phyloP scores from a whole-genome alignment of 1,140 invertebrate genomes.

The Oryzaephilus surinamensis region DNA sequence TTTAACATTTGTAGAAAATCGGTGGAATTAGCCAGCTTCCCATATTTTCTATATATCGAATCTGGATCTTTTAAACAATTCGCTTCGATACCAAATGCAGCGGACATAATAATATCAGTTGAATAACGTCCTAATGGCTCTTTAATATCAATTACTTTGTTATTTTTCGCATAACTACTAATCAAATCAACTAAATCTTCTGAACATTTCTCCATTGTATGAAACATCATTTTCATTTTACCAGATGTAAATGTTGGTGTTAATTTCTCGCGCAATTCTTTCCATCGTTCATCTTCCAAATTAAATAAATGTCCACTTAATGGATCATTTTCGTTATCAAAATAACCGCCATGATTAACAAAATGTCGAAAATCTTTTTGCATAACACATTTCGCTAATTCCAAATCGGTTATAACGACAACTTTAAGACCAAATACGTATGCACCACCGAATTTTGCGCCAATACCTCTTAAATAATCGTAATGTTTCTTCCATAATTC shows the following conservation, averaged over 20 bases:
- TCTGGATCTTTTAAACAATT: slow-evolving; percentile 35
- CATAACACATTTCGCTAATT: slow-evolving; percentile 45
- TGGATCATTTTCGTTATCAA: slow-evolving; percentile 38
- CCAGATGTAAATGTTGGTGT: slow-evolving; percentile 41
- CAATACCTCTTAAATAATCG: slow-evolving; percentile 25
- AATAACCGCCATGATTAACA: slow-evolving; percentile 36
- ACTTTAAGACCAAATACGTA: slow-evolving; percentile 38
- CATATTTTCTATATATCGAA: slow-evolving; percentile 32
- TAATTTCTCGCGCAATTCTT: slow-evolving; percentile 35
- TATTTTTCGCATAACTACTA: slow-evolving; percentile 1
- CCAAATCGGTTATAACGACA: slow-evolving; percentile 41
- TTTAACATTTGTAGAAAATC: background rate
- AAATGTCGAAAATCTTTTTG: slow-evolving; percentile 48
- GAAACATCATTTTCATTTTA: slow-evolving; percentile 40
- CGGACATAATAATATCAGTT: slow-evolving; percentile 41
- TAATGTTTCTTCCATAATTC: slow-evolving; percentile 1
- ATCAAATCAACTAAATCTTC: background rate
- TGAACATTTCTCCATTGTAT: slow-evolving; percentile 11
- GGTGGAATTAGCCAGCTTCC: too few species aligned
- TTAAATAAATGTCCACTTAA: slow-evolving; percentile 40
- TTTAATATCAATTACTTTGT: slow-evolving; percentile 31
- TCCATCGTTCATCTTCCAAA: slow-evolving; percentile 39
- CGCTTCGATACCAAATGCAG: slow-evolving; percentile 41
- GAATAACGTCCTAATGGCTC: slow-evolving; percentile 36
- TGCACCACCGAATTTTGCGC: slow-evolving; percentile 8